Evolutionary conservation across 2,797 vertebrate species (phyloP).

Genomic region (Labroides dimidiatus): DNA sequence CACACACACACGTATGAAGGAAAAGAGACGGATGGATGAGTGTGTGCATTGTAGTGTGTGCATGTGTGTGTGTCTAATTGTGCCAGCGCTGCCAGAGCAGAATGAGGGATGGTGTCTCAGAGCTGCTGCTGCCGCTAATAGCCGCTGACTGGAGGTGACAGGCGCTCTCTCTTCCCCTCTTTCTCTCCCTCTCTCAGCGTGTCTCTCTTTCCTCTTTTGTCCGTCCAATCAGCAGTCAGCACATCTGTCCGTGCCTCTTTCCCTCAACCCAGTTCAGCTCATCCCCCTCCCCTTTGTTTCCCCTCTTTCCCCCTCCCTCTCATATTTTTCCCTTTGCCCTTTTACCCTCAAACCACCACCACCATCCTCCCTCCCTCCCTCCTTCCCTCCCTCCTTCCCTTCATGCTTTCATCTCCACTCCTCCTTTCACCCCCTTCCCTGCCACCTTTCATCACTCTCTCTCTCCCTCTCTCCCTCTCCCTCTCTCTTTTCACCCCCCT

Average conservation of each 20-base stretch:
- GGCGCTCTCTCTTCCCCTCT: constrained; percentile 38
- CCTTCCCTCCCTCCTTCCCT: constrained; percentile 2
- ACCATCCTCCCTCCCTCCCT: neutral
- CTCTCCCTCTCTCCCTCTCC: constrained; percentile 11
- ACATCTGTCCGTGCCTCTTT: constrained; percentile 71
- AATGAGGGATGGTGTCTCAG: constrained; percentile 83
- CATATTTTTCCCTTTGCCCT: constrained; percentile 70
- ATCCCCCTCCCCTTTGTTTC: constrained; percentile 59
- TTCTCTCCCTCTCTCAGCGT: constrained; percentile 11
- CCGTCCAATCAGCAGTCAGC: constrained; percentile 76
- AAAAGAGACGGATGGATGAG: constrained; percentile 56
- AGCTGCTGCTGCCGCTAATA: constrained; percentile 81
- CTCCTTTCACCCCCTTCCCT: constrained; percentile 64
- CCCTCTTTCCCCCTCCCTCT: constrained; percentile 40
- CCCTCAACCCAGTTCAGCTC: constrained; percentile 62
- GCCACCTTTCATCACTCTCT: constrained; percentile 70
- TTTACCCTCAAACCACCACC: constrained; percentile 64
- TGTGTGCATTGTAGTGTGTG: constrained; percentile 61
- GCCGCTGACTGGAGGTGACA: constrained; percentile 82
- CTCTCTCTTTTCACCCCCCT: neutral
- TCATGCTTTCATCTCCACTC: constrained; percentile 69
- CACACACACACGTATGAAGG: constrained; percentile 25
- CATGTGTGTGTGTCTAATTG: constrained; percentile 81
- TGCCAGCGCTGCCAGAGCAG: constrained; percentile 79
- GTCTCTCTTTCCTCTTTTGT: constrained; percentile 54